A percentile compares a stretch with the other conserved stretches of the same genome.
These are phyloP conservation scores for Heteromyza rotundicornis DNA, from an alignment of 2,888 invertebrate genomes.

Conservation along the genomic window DNA sequence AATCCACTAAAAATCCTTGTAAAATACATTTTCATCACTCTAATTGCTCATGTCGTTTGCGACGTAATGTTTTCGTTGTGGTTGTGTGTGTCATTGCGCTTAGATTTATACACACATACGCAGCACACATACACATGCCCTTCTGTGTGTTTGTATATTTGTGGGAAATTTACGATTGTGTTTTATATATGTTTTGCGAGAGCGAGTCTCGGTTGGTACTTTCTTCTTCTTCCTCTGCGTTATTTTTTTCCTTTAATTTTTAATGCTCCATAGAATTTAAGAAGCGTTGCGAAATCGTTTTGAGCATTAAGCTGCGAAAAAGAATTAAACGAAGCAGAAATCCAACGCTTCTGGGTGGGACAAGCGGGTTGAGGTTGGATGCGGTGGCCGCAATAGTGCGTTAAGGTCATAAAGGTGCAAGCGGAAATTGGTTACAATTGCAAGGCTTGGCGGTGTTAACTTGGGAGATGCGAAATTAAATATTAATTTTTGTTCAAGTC, in stretches of 20 bases:
- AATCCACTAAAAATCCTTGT: constrained; percentile 10
- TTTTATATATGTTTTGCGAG: neutral
- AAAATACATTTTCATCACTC: constrained; percentile 32
- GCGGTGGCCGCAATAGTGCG: too few relatives aligned
- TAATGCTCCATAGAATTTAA: neutral
- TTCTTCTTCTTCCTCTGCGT: too few relatives aligned
- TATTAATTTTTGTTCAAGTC: too few relatives aligned
- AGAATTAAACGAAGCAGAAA: neutral
- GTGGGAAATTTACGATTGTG: constrained; percentile 2
- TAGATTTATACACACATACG: neutral
- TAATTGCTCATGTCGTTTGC: constrained; percentile 36
- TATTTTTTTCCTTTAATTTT: neutral
- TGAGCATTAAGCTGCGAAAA: constrained; percentile 4
- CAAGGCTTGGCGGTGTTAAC: too few relatives aligned
- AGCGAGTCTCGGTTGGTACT: too few relatives aligned
- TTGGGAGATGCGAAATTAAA: too few relatives aligned
- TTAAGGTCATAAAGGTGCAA: too few relatives aligned
- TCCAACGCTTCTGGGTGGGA: neutral
- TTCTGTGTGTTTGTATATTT: neutral
- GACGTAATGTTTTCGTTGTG: constrained; percentile 26
- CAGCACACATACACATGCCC: too few relatives aligned
- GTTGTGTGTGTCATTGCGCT: constrained; percentile 42
- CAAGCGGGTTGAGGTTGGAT: neutral
- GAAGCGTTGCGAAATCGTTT: constrained; percentile 12
- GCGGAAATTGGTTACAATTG: too few relatives aligned